phyloP scores from a whole-genome alignment of 2,113 vertebrate genomes.

The Spermophilus dauricus region DNA sequence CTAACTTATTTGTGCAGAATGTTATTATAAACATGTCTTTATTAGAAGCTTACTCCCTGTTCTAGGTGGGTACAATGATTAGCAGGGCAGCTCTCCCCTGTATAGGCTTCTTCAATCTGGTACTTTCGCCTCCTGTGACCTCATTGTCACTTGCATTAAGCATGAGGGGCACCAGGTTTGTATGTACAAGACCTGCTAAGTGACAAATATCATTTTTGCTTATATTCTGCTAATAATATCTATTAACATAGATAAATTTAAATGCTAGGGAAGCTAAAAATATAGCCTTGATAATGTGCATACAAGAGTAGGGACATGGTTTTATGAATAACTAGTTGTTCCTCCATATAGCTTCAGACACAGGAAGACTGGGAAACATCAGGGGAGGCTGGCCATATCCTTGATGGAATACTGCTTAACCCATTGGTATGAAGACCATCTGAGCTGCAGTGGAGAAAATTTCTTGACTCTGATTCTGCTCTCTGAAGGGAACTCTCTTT shows the following conservation, averaged over 20 bases:
- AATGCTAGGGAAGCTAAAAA: not conserved
- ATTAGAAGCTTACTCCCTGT: not conserved
- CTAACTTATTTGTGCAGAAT: not conserved
- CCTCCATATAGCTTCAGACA: not conserved
- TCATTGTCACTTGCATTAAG: not conserved
- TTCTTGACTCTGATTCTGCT: not conserved
- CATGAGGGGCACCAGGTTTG: not conserved
- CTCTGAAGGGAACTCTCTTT: not conserved
- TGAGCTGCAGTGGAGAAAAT: not conserved
- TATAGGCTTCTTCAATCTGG: not conserved
- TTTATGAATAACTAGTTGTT: not conserved
- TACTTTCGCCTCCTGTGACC: not conserved
- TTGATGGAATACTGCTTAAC: not conserved
- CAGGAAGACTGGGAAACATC: not conserved
- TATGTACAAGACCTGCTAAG: not conserved
- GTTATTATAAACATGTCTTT: not conserved
- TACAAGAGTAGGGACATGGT: not conserved
- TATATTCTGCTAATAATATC: not conserved
- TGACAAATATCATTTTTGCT: not conserved
- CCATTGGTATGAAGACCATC: not conserved
- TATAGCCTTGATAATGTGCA: not conserved
- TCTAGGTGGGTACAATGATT: not conserved
- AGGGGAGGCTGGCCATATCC: not conserved
- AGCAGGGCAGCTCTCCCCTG: not conserved
- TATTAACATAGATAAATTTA: not conserved